Conservation (phyloP, 1,140 invertebrate species). For the Stegodyphus mimosarum region DNA sequence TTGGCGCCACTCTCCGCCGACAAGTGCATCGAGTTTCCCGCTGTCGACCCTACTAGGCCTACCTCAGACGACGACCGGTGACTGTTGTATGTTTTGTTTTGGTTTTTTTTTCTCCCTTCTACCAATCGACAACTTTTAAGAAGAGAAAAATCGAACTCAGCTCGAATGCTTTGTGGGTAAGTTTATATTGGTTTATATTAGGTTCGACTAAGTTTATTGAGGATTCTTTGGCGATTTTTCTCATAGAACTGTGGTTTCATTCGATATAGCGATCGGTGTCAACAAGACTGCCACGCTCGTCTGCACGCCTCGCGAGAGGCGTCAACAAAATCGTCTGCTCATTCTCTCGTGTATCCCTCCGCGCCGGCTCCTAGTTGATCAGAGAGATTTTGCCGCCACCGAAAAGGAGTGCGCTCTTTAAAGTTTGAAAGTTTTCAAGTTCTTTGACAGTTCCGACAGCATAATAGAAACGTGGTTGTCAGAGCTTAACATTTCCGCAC, state of each 20-base stretch:
- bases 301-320: constrained; percentile 30
- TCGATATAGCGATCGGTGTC: constrained; percentile 3
- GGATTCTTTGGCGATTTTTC: no score
- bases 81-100: not conserved
- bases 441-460: no score
- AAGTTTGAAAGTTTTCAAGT: not conserved
- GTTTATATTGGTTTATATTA: no score
- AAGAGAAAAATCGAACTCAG: no score
- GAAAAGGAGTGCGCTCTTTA: constrained; percentile 38
- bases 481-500: no score
- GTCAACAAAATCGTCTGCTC: constrained; percentile 57
- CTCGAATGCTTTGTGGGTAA: not conserved
- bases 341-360: constrained; percentile 39
- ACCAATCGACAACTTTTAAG: not conserved
- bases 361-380: constrained; percentile 17
- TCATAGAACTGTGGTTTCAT: not conserved
- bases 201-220: no score
- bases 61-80: not conserved
- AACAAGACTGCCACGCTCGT: constrained; percentile 37
- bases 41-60: constrained; percentile 14
- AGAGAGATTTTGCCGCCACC: constrained; percentile 10
- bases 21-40: constrained; percentile 35
- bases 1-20: constrained; percentile 44
- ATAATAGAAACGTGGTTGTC: no score
- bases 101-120: constrained; percentile 1